A percentile compares a stretch with the other conserved stretches of the same genome.
Conservation (phyloP, 1,140 invertebrate genomes). For the Caerostris extrusa region DNA sequence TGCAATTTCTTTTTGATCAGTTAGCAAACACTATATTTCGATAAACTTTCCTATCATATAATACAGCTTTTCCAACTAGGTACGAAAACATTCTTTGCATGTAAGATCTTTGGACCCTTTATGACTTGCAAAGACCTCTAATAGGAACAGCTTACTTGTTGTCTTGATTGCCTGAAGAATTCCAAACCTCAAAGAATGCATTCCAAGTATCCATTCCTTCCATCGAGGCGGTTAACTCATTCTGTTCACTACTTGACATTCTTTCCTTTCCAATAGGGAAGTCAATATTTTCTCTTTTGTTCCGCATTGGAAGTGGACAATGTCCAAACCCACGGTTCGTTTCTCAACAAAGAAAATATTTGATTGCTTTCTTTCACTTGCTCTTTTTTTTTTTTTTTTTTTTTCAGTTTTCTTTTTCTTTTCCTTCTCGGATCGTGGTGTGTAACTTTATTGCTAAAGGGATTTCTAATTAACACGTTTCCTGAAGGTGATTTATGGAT, state of each 20-base stretch:
- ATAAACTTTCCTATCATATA: too few relatives aligned
- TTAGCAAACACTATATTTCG: too few relatives aligned
- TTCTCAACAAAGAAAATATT: constrained; percentile 46
- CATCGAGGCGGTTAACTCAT: constrained; percentile 42
- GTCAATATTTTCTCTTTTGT: constrained; percentile 53
- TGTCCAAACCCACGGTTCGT: constrained; percentile 10
- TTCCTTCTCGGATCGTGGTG: too few relatives aligned
- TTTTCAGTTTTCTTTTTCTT: too few relatives aligned
- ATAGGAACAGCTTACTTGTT: constrained; percentile 8
- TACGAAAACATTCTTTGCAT: not conserved
- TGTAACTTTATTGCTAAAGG: too few relatives aligned
- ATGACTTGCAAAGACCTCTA: not conserved
- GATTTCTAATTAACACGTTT: not conserved
- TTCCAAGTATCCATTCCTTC: constrained; percentile 8
- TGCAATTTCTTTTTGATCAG: too few relatives aligned
- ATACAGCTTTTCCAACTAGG: not conserved
- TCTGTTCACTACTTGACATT: constrained; percentile 57
- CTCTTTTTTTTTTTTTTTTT: not conserved
- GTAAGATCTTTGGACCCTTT: not conserved
- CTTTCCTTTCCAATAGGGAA: constrained; percentile 2
- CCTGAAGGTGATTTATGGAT: not conserved
- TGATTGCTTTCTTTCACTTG: constrained; percentile 32
- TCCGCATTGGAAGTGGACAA: constrained; percentile 40
- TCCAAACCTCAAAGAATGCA: constrained; percentile 47
- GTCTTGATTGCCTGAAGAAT: constrained; percentile 61